Conservation (phyloP, 2,888 invertebrate genomes). For the Drosophila mimetica region DNA sequence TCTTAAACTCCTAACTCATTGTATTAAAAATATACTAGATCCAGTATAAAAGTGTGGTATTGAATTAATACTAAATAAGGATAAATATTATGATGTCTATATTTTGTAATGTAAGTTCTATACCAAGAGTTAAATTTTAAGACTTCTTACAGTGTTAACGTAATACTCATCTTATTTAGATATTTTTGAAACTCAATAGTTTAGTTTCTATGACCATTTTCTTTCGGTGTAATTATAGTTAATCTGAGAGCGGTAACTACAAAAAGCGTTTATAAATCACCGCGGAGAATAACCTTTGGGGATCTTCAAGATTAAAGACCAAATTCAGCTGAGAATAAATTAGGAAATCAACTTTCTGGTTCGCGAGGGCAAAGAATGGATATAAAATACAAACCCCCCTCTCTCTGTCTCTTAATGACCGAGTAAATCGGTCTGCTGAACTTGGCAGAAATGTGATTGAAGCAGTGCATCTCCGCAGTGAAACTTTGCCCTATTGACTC, state of each 20-base stretch:
- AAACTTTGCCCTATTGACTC: slow-evolving; percentile 20
- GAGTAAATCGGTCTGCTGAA: slow-evolving; percentile 23
- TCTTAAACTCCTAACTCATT: too few species aligned
- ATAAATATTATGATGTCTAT: too few species aligned
- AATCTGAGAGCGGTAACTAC: neutral
- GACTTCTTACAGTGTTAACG: too few species aligned
- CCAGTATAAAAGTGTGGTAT: too few species aligned
- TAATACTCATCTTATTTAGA: too few species aligned
- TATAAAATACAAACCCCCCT: too few species aligned
- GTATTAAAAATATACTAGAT: too few species aligned
- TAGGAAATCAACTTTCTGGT: neutral
- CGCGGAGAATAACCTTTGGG: neutral
- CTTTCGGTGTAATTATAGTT: neutral
- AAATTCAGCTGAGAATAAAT: slow-evolving; percentile 7
- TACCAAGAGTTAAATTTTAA: too few species aligned
- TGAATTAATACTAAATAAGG: too few species aligned
- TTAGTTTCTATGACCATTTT: too few species aligned
- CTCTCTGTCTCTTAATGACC: slow-evolving; percentile 29
- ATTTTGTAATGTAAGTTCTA: too few species aligned
- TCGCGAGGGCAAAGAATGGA: neutral
- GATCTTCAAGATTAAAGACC: neutral
- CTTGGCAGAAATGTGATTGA: slow-evolving; percentile 37
- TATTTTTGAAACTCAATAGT: too few species aligned
- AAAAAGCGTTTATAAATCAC: neutral
- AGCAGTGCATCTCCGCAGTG: slow-evolving; percentile 16